Percentiles rank a stretch among this genome's conserved stretches.
These are phyloP conservation scores for Falco novaeseelandiae DNA, from an alignment of 2,797 vertebrate species.

Conservation along the genomic window DNA sequence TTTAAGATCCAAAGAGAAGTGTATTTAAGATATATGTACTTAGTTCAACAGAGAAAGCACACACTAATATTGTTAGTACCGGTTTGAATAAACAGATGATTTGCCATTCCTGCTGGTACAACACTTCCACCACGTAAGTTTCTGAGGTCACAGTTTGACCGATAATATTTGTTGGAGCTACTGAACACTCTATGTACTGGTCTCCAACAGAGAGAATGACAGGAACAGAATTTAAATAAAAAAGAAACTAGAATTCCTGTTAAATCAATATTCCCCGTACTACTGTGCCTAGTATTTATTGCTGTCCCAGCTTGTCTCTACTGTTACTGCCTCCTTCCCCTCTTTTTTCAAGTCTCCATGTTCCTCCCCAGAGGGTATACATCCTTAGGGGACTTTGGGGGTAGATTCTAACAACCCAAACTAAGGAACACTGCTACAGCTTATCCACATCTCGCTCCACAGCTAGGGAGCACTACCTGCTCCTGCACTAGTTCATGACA, in stretches of 20 bases:
- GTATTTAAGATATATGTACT: neutral
- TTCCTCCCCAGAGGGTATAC: neutral
- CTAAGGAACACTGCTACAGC: neutral
- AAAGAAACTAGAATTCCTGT: neutral
- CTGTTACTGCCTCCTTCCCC: neutral
- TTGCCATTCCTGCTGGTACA: neutral
- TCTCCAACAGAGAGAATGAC: neutral
- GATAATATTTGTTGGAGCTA: neutral
- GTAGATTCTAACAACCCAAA: neutral
- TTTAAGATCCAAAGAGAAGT: neutral
- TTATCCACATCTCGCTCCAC: neutral
- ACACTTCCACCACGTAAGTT: neutral
- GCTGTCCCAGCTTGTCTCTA: neutral
- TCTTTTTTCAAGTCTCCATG: neutral
- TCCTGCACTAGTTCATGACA: neutral
- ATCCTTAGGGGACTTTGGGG: neutral
- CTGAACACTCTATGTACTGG: neutral
- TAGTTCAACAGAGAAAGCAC: neutral
- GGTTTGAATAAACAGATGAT: neutral
- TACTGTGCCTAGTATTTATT: neutral
- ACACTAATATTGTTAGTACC: neutral
- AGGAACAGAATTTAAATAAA: neutral
- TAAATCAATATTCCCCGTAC: neutral
- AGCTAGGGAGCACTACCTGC: neutral
- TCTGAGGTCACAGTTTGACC: neutral